Percentiles rank a stretch among this genome's conserved stretches.
Conservation (phyloP, 2,888 invertebrate species). For the Pachydiplax longipennis region DNA sequence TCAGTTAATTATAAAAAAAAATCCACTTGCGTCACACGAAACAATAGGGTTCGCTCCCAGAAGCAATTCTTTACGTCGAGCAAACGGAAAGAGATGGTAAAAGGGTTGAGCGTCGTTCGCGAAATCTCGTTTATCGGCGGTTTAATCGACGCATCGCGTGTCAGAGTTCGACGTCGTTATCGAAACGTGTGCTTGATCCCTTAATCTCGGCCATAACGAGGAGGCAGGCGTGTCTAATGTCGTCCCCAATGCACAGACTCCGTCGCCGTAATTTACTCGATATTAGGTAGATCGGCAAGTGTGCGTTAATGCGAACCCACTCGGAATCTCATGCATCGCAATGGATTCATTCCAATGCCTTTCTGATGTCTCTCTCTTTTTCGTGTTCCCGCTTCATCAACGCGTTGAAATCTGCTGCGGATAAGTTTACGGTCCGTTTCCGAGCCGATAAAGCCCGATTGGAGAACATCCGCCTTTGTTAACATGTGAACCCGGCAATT, state of each 20-base stretch:
- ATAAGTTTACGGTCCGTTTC: neutral
- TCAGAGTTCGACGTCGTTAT: neutral
- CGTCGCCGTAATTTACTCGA: neutral
- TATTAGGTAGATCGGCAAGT: neutral
- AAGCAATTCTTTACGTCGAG: neutral
- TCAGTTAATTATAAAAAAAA: too few relatives aligned
- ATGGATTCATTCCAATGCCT: neutral
- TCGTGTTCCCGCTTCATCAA: neutral
- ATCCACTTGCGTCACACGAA: neutral
- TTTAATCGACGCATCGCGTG: slow-evolving; percentile 29
- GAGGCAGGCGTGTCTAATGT: neutral
- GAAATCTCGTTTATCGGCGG: slow-evolving; percentile 1
- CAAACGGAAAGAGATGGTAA: too few relatives aligned
- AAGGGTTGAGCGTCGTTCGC: neutral
- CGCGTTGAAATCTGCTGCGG: neutral
- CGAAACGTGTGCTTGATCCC: slow-evolving; percentile 2
- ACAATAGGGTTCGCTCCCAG: neutral
- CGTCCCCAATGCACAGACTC: neutral
- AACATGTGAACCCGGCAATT: too few relatives aligned
- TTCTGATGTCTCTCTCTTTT: neutral
- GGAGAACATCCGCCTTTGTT: too few relatives aligned
- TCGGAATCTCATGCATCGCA: neutral
- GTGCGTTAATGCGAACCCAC: neutral
- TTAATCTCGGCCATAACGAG: slow-evolving; percentile 14
- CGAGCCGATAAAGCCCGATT: too few relatives aligned